These are phyloP conservation scores for Synanthedon tipuliformis DNA, from an alignment of 2,888 invertebrate species.

Conservation along the genomic window DNA sequence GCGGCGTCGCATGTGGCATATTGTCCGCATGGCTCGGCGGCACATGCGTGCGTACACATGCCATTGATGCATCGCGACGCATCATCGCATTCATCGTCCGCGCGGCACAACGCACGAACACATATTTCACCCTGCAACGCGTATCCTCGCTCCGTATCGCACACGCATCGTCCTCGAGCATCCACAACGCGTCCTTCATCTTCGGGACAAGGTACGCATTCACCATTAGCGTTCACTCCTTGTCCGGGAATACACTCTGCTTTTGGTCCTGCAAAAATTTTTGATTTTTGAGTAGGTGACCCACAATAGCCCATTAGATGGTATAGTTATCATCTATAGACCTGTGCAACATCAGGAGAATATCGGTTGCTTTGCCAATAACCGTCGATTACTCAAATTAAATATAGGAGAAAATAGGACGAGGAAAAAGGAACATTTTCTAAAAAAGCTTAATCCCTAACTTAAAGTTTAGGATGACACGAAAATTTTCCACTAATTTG, in stretches of 20 bases:
- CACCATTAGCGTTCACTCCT: constrained; percentile 80
- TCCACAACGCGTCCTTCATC: constrained; percentile 82
- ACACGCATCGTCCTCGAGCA: constrained; percentile 83
- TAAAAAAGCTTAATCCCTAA: too few species aligned
- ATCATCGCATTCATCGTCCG: constrained; percentile 79
- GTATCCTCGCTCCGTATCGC: constrained; percentile 82
- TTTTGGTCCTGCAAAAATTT: constrained; percentile 36
- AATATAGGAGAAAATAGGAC: too few species aligned
- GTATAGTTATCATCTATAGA: too few species aligned
- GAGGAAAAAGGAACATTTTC: too few species aligned
- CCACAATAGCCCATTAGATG: too few species aligned
- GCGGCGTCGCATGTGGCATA: constrained; percentile 83
- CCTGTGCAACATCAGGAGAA: too few species aligned
- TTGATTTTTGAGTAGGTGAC: too few species aligned
- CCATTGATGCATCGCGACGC: constrained; percentile 79
- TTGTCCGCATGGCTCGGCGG: constrained; percentile 77
- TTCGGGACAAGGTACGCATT: constrained; percentile 79
- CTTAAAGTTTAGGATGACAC: neutral
- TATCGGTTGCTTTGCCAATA: too few species aligned
- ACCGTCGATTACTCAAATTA: too few species aligned
- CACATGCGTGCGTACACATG: constrained; percentile 85
- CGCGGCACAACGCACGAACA: constrained; percentile 78
- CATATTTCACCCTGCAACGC: constrained; percentile 83
- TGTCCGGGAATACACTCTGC: constrained; percentile 82
- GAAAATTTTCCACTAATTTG: neutral